Evolutionary conservation across 2,797 vertebrate species (phyloP).

Genomic region (Scolopax bukidnonensis): DNA sequence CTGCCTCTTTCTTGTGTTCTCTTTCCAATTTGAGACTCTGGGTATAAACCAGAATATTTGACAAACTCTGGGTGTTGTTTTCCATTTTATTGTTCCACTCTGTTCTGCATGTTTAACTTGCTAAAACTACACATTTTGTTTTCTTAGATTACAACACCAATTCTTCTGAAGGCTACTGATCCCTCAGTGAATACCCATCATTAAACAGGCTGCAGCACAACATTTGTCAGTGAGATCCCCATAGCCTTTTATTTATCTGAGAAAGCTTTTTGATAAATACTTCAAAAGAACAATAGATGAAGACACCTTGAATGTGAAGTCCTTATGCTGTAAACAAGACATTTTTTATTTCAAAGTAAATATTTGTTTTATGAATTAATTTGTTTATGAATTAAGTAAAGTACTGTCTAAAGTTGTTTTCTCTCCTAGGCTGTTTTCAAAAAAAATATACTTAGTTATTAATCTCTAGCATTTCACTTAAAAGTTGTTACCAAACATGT

Average conservation of each 20-base stretch:
- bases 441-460: background rate
- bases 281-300: background rate
- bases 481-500: background rate
- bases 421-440: background rate
- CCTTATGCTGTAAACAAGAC: background rate
- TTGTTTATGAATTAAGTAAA: background rate
- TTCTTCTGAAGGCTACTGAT: background rate
- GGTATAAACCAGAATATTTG: background rate
- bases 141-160: background rate
- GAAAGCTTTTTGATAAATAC: background rate
- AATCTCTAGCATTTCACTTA: background rate
- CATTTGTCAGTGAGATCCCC: background rate
- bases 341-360: background rate
- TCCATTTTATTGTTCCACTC: background rate
- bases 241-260: background rate
- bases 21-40: background rate
- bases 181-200: background rate
- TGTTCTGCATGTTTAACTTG: background rate
- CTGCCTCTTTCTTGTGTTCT: background rate
- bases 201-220: background rate
- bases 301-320: background rate
- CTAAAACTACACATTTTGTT: background rate
- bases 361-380: background rate
- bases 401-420: background rate
- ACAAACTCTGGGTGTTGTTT: background rate